phyloP scores from a whole-genome alignment of 2,888 invertebrate species.

The Drosophila seclusa region DNA sequence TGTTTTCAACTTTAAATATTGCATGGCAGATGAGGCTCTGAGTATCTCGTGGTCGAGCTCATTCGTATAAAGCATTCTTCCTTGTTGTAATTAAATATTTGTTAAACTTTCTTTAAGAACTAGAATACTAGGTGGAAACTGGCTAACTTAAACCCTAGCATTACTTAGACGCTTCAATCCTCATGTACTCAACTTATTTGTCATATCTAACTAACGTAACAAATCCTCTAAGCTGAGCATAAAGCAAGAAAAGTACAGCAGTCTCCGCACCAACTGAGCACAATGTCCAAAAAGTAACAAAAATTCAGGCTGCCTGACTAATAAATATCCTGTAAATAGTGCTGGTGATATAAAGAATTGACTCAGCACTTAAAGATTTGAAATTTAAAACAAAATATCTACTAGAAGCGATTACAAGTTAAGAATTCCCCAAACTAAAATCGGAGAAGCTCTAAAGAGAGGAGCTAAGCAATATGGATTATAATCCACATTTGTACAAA shows the following conservation, averaged over 20 bases:
- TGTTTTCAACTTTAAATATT: background rate
- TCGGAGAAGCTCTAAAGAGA: background rate
- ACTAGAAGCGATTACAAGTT: background rate
- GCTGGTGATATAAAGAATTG: background rate
- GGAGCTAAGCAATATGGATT: background rate
- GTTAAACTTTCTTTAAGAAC: background rate
- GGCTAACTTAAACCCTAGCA: background rate
- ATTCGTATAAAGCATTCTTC: background rate
- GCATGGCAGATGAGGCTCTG: no score
- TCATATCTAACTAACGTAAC: slow-evolving; percentile 19
- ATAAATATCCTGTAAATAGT: background rate
- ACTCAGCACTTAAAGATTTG: background rate
- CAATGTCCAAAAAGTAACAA: background rate
- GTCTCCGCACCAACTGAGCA: slow-evolving; percentile 4
- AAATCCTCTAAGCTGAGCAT: slow-evolving; percentile 31
- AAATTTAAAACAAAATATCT: background rate
- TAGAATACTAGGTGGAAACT: background rate
- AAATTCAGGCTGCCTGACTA: background rate
- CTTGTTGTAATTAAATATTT: background rate
- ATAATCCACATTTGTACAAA: background rate
- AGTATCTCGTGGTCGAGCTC: background rate
- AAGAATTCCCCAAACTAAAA: background rate
- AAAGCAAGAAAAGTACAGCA: slow-evolving; percentile 18
- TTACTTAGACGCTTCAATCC: slow-evolving; percentile 10
- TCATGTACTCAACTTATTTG: slow-evolving; percentile 28